A percentile compares a stretch with the other conserved stretches of the same genome.
Conservation (phyloP, 2,888 invertebrate genomes). For the Dusona sp. region DNA sequence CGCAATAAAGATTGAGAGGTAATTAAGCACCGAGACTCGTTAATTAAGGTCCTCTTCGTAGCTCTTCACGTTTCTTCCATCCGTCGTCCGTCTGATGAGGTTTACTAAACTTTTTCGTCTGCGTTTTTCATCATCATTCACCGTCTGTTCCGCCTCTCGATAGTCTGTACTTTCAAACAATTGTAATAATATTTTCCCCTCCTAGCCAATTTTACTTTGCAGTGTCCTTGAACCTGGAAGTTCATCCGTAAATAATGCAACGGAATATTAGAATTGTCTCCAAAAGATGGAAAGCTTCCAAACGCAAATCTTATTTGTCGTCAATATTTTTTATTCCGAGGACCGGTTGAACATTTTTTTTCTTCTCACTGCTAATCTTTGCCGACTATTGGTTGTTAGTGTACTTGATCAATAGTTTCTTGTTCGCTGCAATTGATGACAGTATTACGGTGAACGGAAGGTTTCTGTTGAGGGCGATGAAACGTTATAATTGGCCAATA, state of each 20-base stretch:
- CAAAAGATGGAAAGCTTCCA: neutral
- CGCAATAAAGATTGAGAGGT: constrained; percentile 47
- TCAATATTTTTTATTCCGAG: neutral
- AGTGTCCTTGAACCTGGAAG: neutral
- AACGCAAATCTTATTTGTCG: neutral
- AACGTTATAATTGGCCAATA: constrained; percentile 57
- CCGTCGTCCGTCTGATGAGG: neutral
- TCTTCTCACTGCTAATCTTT: neutral
- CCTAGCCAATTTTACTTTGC: neutral
- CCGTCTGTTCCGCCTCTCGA: neutral
- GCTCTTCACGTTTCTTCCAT: neutral
- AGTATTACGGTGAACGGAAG: constrained; percentile 23
- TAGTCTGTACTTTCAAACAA: neutral
- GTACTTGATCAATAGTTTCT: constrained; percentile 14
- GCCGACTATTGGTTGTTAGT: constrained; percentile 5
- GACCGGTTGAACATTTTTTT: constrained; percentile 10
- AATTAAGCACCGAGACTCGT: constrained; percentile 47
- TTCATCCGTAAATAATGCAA: neutral
- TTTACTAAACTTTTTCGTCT: neutral
- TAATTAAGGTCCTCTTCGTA: constrained; percentile 28
- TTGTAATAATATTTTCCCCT: neutral
- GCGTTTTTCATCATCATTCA: neutral
- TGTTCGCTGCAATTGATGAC: constrained; percentile 17
- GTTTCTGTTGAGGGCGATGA: constrained; percentile 39
- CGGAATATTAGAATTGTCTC: neutral